Percentiles rank a stretch among this genome's conserved stretches.
phyloP scores from a whole-genome alignment of 1,140 invertebrate species.

The Drosophila guanche region DNA sequence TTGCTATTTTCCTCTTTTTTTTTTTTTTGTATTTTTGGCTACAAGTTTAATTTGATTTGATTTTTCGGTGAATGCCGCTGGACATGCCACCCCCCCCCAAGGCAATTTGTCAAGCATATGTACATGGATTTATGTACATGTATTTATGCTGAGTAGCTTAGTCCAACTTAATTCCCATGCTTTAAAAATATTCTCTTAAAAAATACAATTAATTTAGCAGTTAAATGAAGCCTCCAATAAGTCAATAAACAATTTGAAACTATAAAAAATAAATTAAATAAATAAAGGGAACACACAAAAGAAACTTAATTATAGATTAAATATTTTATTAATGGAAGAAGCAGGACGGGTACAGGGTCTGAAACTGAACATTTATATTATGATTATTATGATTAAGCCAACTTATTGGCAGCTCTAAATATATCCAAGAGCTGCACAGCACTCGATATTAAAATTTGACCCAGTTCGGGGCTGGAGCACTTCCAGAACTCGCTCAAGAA shows the following conservation, averaged over 20 bases:
- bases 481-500: constrained; percentile 2
- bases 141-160: background rate
- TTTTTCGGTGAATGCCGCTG: constrained; percentile 34
- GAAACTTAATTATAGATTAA: too few species aligned
- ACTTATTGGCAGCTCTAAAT: background rate
- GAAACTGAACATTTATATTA: too few species aligned
- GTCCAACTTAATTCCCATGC: background rate
- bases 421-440: background rate
- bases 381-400: too few species aligned
- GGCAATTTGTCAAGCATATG: constrained; percentile 41
- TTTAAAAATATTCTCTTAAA: too few species aligned
- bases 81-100: constrained; percentile 23
- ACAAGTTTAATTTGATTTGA: constrained; percentile 60
- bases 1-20: background rate
- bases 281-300: too few species aligned
- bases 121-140: background rate
- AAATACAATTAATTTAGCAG: too few species aligned
- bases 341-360: too few species aligned
- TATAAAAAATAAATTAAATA: too few species aligned
- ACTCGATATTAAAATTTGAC: constrained; percentile 33
- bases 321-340: too few species aligned
- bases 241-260: too few species aligned
- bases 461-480: constrained; percentile 30
- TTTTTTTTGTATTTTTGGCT: constrained; percentile 18
- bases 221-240: too few species aligned